These are phyloP conservation scores for Platygyra sinensis DNA, from an alignment of 64 coral and sea anemone species.

Conservation along the genomic window DNA sequence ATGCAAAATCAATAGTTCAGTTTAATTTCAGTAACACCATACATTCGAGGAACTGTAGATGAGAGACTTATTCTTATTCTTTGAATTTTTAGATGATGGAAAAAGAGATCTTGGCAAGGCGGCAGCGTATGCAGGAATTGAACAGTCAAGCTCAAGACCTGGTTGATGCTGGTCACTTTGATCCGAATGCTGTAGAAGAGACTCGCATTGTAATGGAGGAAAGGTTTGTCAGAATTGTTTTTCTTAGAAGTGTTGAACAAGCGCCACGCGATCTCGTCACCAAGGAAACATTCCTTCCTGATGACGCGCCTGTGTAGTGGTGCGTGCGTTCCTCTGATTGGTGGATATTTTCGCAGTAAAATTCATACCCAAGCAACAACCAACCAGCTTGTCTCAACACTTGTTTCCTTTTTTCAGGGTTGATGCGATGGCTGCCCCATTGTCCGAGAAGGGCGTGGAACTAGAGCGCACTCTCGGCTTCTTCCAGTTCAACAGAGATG, in stretches of 20 bases:
- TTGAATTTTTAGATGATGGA: slow-evolving; percentile 71
- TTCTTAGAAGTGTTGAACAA: too few relatives aligned
- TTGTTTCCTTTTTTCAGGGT: slow-evolving; percentile 55
- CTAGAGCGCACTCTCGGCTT: slow-evolving; percentile 89
- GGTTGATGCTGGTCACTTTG: slow-evolving; percentile 97
- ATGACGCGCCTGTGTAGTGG: too few relatives aligned
- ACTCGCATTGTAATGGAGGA: slow-evolving; percentile 86
- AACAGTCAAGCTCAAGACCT: slow-evolving; percentile 86
- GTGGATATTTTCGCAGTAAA: too few relatives aligned
- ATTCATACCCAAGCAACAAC: neutral
- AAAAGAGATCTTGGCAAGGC: slow-evolving; percentile 85
- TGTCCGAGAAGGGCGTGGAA: slow-evolving; percentile 76
- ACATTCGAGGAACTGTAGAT: neutral
- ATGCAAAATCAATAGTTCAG: too few relatives aligned
- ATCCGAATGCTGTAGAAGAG: slow-evolving; percentile 85
- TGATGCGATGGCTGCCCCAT: slow-evolving; percentile 79
- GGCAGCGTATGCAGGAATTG: slow-evolving; percentile 80
- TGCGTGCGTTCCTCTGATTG: too few relatives aligned
- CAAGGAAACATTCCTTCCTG: too few relatives aligned
- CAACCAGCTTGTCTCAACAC: too few relatives aligned
- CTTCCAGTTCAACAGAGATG: slow-evolving; percentile 98
- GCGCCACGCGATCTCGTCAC: too few relatives aligned
- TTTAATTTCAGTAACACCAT: too few relatives aligned
- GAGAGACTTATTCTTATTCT: neutral
- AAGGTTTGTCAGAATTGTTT: slow-evolving; percentile 60